These are phyloP conservation scores for Natrix natrix DNA, from an alignment of 2,797 vertebrate species.

Conservation along the genomic window DNA sequence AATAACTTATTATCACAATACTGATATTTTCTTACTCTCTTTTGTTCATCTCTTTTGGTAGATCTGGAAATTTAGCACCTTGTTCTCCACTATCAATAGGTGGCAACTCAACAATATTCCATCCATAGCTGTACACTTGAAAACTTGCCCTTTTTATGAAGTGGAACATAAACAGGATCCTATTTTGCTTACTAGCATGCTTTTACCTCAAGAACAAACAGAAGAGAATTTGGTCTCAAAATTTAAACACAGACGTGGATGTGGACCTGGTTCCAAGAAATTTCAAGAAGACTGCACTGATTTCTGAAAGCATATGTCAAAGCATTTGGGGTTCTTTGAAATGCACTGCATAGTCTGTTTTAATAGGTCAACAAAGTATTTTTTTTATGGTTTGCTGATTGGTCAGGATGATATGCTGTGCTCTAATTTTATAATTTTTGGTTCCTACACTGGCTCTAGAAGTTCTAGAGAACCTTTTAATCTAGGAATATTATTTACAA, in stretches of 20 bases:
- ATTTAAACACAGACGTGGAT: not conserved
- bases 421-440: not conserved
- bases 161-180: constrained; percentile 78
- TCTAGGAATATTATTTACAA: not conserved
- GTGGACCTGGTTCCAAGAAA: not conserved
- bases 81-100: constrained; percentile 84
- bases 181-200: constrained; percentile 79
- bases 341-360: not conserved
- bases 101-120: constrained; percentile 80
- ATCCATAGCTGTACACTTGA: constrained; percentile 89
- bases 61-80: constrained; percentile 93
- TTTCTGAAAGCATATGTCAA: not conserved
- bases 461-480: not conserved
- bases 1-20: not conserved
- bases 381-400: not conserved
- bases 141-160: constrained; percentile 85
- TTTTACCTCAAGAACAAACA: constrained; percentile 66
- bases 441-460: not conserved
- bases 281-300: not conserved
- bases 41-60: constrained; percentile 54
- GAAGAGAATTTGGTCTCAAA: constrained; percentile 74
- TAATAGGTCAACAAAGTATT: not conserved
- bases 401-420: not conserved
- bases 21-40: not conserved
- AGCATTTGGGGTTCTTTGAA: not conserved